Evolutionary conservation across 2,888 invertebrate genomes (phyloP).

Genomic region (Aleiodes testaceus): DNA sequence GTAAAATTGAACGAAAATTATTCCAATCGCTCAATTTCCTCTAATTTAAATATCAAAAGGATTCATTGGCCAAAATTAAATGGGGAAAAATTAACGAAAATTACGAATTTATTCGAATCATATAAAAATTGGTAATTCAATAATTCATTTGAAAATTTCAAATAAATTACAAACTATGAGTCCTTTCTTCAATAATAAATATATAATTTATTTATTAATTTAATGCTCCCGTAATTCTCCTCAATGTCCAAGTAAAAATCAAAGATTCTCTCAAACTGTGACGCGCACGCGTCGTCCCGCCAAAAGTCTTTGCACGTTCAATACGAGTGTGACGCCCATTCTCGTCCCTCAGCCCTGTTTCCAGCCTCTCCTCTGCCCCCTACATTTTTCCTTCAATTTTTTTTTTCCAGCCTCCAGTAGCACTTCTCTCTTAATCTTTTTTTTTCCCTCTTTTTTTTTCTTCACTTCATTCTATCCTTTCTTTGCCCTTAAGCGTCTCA

Average conservation of each 20-base stretch:
- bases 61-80: constrained; percentile 17
- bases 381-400: constrained; percentile 13
- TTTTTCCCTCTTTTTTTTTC: neutral
- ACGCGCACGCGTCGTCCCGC: constrained; percentile 46
- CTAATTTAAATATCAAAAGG: constrained; percentile 6
- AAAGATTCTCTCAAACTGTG: neutral
- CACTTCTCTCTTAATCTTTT: constrained; percentile 11
- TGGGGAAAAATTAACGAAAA: neutral
- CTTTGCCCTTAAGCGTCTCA: constrained; percentile 13
- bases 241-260: neutral
- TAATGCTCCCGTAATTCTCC: no score
- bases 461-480: neutral
- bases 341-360: neutral
- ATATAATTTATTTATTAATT: no score
- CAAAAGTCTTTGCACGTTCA: constrained; percentile 51
- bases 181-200: no score
- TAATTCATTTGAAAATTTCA: no score
- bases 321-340: constrained; percentile 41
- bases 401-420: neutral
- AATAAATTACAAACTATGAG: no score
- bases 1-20: constrained; percentile 28
- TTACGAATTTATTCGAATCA: neutral
- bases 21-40: constrained; percentile 3
- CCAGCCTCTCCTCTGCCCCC: neutral
- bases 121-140: no score